phyloP scores from a whole-genome alignment of 2,113 vertebrate genomes.

The Xiphophorus maculatus region DNA sequence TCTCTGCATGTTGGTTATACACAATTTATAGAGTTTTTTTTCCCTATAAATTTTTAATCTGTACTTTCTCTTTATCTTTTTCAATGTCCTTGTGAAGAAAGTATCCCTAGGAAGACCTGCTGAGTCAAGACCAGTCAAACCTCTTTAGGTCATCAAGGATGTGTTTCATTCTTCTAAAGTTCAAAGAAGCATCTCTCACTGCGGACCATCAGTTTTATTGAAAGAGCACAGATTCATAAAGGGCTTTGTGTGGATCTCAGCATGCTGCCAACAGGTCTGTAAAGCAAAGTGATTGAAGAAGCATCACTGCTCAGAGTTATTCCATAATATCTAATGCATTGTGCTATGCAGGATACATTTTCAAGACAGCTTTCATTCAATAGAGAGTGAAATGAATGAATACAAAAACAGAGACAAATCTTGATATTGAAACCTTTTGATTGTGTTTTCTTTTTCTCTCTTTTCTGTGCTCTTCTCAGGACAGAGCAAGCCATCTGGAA shows the following conservation, averaged over 20 bases:
- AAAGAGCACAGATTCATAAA: conserved; percentile 42
- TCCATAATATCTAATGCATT: conserved; percentile 1
- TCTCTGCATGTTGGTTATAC: background rate
- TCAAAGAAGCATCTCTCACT: conserved; percentile 17
- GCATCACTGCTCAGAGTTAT: background rate
- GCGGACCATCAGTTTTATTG: conserved; percentile 30
- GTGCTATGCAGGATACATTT: no score
- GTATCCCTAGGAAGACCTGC: conserved; percentile 62
- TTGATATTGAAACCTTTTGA: conserved; percentile 8
- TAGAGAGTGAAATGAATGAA: no score
- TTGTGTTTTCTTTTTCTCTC: conserved; percentile 10
- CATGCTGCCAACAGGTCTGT: conserved; percentile 75
- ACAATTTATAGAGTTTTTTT: background rate
- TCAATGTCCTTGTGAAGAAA: conserved; percentile 51
- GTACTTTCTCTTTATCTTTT: conserved; percentile 17
- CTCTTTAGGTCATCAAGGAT: conserved; percentile 47
- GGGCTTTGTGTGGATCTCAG: conserved; percentile 68
- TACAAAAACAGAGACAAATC: no score
- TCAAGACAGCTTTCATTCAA: background rate
- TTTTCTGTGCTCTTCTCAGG: conserved; percentile 75
- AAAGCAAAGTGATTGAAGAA: background rate
- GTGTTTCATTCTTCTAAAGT: conserved; percentile 30
- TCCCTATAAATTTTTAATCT: conserved; percentile 14
- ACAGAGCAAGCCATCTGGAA: conserved; percentile 94
- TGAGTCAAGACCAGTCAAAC: conserved; percentile 46